Evolutionary conservation across 2,888 invertebrate species (phyloP).

Genomic region (Microctonus brassicae): DNA sequence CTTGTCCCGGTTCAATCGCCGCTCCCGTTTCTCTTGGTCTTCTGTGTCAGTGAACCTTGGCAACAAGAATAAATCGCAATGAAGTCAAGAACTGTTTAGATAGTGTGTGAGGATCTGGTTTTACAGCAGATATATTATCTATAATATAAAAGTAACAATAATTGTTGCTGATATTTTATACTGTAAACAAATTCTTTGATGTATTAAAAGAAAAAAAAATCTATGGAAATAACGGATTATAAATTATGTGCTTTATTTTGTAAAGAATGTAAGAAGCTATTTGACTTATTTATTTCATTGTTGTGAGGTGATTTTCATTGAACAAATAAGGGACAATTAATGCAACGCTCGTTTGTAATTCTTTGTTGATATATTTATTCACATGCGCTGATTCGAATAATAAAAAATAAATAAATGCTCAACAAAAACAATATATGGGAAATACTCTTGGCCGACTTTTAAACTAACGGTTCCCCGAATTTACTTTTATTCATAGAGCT

Average conservation of each 20-base stretch:
- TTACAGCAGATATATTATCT: slow-evolving; percentile 7
- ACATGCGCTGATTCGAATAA: slow-evolving; percentile 3
- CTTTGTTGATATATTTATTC: neutral
- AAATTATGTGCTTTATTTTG: neutral
- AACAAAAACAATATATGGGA: slow-evolving; percentile 23
- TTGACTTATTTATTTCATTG: neutral
- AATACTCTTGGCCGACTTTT: slow-evolving; percentile 43
- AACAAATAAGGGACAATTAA: neutral
- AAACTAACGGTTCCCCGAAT: slow-evolving; percentile 44
- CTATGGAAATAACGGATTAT: neutral
- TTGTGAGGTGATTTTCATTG: neutral
- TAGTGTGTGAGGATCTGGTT: slow-evolving; percentile 33
- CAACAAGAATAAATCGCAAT: slow-evolving; percentile 44
- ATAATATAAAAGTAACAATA: slow-evolving; percentile 24
- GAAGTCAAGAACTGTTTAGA: slow-evolving; percentile 33
- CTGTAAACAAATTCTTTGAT: neutral
- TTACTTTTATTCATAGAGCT: slow-evolving; percentile 31
- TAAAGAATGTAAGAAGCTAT: neutral
- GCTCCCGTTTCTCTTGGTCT: slow-evolving; percentile 34
- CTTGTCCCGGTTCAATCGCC: slow-evolving; percentile 36
- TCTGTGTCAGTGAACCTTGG: slow-evolving; percentile 49
- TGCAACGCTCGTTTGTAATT: slow-evolving; percentile 6
- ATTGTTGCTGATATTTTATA: slow-evolving; percentile 26
- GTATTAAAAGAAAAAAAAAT: neutral
- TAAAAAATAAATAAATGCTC: slow-evolving; percentile 19